Evolutionary conservation across 2,113 vertebrate genomes (phyloP).

Genomic region (Python bivittatus): DNA sequence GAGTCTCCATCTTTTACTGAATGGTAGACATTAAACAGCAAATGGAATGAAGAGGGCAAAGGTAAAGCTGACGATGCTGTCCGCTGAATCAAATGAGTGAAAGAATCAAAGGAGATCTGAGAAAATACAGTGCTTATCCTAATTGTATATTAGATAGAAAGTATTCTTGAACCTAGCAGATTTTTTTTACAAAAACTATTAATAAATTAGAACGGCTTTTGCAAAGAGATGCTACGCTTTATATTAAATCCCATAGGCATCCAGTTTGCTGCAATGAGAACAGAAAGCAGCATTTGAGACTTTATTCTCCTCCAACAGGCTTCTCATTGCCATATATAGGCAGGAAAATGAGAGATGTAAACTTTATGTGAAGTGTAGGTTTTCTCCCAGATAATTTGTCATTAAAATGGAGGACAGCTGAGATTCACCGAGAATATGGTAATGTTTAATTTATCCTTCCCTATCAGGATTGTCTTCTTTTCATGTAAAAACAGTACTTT

Average conservation of each 20-base stretch:
- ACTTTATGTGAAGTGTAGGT: background rate
- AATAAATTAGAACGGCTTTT: background rate
- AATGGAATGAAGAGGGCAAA: background rate
- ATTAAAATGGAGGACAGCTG: background rate
- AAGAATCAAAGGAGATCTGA: background rate
- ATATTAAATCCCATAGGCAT: background rate
- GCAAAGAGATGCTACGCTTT: background rate
- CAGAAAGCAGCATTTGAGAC: background rate
- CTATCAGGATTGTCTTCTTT: background rate
- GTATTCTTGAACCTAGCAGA: background rate
- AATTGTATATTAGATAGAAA: background rate
- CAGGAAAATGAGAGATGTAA: background rate
- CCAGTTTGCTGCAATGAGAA: background rate
- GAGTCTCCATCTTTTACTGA: background rate
- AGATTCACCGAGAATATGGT: background rate
- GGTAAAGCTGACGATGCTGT: background rate
- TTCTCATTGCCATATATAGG: background rate
- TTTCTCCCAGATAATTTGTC: background rate
- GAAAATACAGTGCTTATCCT: background rate
- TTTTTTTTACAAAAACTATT: background rate
- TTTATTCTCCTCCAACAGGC: background rate
- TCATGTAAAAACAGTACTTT: background rate
- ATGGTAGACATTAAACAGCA: background rate
- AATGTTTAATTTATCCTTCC: background rate
- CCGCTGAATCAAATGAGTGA: background rate